Conservation (phyloP, 2,113 vertebrate species). For the Neolamprologus variostigma region DNA sequence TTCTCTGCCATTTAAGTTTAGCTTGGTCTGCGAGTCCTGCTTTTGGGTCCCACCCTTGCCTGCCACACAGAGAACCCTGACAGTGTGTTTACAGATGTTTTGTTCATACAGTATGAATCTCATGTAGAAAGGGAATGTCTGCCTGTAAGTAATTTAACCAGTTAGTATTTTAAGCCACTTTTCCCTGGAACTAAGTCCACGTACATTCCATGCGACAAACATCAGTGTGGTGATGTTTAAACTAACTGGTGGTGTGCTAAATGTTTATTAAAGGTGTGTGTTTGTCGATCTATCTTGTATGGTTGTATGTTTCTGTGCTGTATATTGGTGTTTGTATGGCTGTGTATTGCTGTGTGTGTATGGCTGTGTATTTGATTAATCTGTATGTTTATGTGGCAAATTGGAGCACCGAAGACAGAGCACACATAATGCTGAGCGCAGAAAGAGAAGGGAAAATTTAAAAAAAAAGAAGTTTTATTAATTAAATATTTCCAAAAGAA, state of each 20-base stretch:
- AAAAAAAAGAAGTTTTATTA: neutral
- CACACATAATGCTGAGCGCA: neutral
- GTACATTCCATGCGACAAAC: neutral
- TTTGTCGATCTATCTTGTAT: rapidly evolving
- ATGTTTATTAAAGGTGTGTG: neutral
- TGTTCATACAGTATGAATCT: neutral
- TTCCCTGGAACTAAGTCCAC: neutral
- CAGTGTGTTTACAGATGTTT: neutral
- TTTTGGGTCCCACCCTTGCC: neutral
- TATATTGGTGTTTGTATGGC: neutral
- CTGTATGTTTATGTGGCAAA: neutral
- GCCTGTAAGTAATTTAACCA: neutral
- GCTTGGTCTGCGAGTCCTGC: neutral
- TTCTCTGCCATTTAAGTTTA: neutral
- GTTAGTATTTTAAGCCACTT: neutral
- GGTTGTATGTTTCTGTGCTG: neutral
- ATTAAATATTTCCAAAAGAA: neutral
- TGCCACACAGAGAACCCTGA: neutral
- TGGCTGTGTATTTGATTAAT: neutral
- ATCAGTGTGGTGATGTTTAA: neutral
- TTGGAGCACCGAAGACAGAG: neutral
- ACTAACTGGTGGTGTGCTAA: neutral
- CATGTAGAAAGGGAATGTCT: neutral
- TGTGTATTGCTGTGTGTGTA: neutral
- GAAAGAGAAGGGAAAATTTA: neutral